These are phyloP conservation scores for Falco concolor DNA, from an alignment of 2,797 vertebrate species.

Conservation along the genomic window DNA sequence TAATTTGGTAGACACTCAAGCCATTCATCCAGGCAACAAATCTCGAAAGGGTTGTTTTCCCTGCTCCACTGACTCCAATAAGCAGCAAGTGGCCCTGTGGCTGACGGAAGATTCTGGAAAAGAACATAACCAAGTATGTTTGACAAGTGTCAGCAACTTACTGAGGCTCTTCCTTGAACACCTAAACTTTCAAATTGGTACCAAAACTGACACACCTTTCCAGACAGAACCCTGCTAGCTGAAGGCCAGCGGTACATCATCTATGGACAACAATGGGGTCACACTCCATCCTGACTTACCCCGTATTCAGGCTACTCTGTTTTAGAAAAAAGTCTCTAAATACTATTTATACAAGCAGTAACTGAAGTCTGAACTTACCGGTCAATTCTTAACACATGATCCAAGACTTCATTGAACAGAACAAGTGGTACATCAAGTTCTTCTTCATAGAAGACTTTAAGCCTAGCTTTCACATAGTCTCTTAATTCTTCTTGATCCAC, in stretches of 20 bases:
- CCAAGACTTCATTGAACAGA: conserved; percentile 96
- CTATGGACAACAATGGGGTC: not conserved
- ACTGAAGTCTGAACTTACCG: conserved; percentile 72
- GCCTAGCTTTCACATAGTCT: conserved; percentile 96
- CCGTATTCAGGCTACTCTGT: not conserved
- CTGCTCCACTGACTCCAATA: conserved; percentile 97
- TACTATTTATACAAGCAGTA: not conserved
- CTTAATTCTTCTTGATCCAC: conserved; percentile 97
- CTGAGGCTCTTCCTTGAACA: not conserved
- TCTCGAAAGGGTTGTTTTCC: conserved; percentile 95
- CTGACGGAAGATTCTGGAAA: conserved; percentile 94
- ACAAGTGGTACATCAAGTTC: conserved; percentile 96
- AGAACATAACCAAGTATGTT: not conserved
- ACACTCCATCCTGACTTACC: not conserved
- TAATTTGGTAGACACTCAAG: conserved; percentile 97
- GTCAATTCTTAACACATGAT: conserved; percentile 96
- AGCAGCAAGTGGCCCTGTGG: conserved; percentile 96
- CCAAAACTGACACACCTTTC: not conserved
- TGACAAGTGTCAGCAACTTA: not conserved
- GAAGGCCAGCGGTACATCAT: not conserved
- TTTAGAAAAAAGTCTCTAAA: not conserved
- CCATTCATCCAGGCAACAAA: conserved; percentile 99
- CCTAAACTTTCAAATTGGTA: not conserved
- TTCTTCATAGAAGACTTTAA: conserved; percentile 98
- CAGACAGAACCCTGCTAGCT: not conserved